Evolutionary conservation across 2,888 invertebrate genomes (phyloP).

Genomic region (Stenchaetothrips biformis): DNA sequence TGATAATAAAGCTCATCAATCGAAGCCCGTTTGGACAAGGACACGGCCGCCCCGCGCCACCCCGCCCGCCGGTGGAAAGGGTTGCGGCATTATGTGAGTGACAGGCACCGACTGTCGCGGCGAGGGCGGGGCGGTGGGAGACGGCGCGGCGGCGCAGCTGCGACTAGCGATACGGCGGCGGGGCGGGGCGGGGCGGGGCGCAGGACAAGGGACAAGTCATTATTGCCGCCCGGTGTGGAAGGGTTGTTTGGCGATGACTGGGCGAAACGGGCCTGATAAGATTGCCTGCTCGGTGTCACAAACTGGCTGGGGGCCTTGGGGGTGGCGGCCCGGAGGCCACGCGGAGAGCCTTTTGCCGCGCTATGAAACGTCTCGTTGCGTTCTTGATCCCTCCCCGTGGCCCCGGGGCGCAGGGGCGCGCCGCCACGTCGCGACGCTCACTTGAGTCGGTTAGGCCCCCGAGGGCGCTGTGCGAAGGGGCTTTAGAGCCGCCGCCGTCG

Average conservation of each 20-base stretch:
- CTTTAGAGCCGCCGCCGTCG: no score
- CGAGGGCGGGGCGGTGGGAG: not conserved
- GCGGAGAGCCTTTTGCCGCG: not conserved
- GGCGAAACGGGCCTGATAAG: slow-evolving; percentile 11
- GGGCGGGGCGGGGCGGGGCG: not conserved
- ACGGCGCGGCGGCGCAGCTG: slow-evolving; percentile 13
- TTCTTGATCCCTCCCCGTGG: not conserved
- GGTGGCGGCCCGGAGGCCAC: not conserved
- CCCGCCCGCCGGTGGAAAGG: not conserved
- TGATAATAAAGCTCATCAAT: slow-evolving; percentile 22
- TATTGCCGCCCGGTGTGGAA: not conserved
- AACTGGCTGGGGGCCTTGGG: not conserved
- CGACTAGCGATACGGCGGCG: slow-evolving; percentile 2
- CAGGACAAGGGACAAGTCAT: slow-evolving; percentile 8
- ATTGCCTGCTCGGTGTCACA: slow-evolving; percentile 4
- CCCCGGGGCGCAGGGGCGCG: no score
- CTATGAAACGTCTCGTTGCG: not conserved
- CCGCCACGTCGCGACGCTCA: no score
- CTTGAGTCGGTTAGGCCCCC: no score
- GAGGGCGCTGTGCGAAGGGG: no score
- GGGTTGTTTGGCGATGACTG: slow-evolving; percentile 22
- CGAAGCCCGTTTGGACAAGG: slow-evolving; percentile 11
- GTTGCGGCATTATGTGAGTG: slow-evolving; percentile 13
- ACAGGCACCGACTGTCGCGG: slow-evolving; percentile 22
- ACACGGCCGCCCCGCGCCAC: not conserved